phyloP scores from a whole-genome alignment of 2,113 vertebrate species.

The Melierax canorus region DNA sequence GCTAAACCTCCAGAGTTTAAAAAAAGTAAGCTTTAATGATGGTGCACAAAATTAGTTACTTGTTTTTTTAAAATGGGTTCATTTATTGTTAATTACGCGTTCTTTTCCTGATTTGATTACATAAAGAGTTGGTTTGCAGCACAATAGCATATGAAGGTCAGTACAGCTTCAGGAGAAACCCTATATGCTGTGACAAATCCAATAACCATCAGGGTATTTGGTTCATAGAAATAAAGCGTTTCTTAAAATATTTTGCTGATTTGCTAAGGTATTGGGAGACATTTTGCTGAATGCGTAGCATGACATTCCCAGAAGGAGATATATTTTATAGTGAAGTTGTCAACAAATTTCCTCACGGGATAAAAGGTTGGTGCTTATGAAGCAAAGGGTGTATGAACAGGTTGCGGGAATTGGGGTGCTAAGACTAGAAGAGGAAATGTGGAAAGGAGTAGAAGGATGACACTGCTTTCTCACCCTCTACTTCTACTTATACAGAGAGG shows the following conservation, averaged over 20 bases:
- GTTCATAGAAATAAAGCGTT: constrained; percentile 62
- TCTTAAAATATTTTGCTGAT: constrained; percentile 66
- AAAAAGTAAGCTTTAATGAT: not conserved
- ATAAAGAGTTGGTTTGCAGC: constrained; percentile 55
- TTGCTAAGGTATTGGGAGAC: constrained; percentile 49
- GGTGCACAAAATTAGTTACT: not conserved
- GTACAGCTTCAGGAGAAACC: constrained; percentile 60
- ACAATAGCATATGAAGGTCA: constrained; percentile 47
- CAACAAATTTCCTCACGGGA: not conserved
- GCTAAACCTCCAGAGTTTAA: not conserved
- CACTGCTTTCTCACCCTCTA: not conserved
- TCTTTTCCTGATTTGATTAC: constrained; percentile 53
- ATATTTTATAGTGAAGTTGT: not conserved
- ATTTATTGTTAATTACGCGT: constrained; percentile 42
- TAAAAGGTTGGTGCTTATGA: not conserved
- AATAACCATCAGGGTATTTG: constrained; percentile 67
- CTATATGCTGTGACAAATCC: constrained; percentile 73
- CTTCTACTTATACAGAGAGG: not conserved
- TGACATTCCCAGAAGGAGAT: constrained; percentile 16
- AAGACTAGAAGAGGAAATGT: not conserved
- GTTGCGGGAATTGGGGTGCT: not conserved
- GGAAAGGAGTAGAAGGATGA: not conserved
- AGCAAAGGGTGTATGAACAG: not conserved
- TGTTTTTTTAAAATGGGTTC: not conserved
- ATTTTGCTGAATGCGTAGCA: not conserved